A percentile compares a stretch with the other conserved stretches of the same genome.
Evolutionary conservation across 2,113 vertebrate genomes (phyloP).

Genomic region (Kobus ellipsiprymnus): DNA sequence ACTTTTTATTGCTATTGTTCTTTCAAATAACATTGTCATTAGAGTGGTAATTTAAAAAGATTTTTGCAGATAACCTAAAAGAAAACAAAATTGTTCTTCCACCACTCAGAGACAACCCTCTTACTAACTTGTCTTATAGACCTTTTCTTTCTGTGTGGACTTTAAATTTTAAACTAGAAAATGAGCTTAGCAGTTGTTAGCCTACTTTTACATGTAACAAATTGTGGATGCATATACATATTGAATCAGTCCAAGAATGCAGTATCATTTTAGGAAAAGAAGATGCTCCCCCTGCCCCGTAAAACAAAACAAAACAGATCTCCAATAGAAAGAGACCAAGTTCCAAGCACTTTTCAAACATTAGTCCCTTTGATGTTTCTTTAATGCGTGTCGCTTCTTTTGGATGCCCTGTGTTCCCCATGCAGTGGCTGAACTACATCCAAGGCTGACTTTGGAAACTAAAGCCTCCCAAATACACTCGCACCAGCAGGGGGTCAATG

Average conservation of each 20-base stretch:
- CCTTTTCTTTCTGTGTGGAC: not conserved
- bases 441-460: not conserved
- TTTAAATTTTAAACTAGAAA: not conserved
- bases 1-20: not conserved
- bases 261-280: not conserved
- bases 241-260: not conserved
- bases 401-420: accelerated
- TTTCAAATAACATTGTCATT: not conserved
- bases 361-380: not conserved
- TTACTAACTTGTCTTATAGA: not conserved
- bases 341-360: not conserved
- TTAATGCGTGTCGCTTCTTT: not conserved
- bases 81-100: not conserved
- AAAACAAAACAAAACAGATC: not conserved
- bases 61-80: not conserved
- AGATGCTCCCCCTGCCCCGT: accelerated
- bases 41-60: not conserved
- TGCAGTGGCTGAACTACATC: accelerated
- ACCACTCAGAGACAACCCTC: not conserved
- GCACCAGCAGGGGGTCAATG: no score
- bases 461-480: accelerated
- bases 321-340: not conserved
- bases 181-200: not conserved
- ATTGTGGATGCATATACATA: no score
- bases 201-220: not conserved